phyloP scores from a whole-genome alignment of 2,888 invertebrate genomes.

The Cryptus viduatorius region DNA sequence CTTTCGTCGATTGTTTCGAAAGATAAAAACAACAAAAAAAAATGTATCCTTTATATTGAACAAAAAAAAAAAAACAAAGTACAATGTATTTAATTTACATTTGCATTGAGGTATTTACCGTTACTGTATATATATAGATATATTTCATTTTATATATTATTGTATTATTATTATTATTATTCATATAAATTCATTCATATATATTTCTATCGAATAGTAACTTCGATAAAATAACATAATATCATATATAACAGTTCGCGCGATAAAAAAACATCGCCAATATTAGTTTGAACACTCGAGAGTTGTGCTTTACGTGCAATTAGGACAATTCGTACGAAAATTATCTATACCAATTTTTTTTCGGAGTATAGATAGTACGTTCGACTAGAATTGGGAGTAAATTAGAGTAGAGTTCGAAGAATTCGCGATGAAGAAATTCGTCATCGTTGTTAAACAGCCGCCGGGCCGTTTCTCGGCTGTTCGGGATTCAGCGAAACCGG shows the following conservation, averaged over 20 bases:
- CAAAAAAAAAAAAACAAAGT: slow-evolving; percentile 11
- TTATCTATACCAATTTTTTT: slow-evolving; percentile 3
- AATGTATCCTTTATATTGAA: slow-evolving; percentile 9
- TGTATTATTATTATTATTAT: background rate
- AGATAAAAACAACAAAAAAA: background rate
- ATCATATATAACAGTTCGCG: slow-evolving; percentile 48
- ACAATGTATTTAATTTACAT: background rate
- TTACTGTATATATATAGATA: background rate
- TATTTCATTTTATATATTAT: background rate
- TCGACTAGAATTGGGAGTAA: slow-evolving; percentile 63
- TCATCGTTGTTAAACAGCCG: slow-evolving; percentile 70
- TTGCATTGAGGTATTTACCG: background rate
- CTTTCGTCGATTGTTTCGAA: slow-evolving; percentile 11
- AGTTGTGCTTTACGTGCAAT: slow-evolving; percentile 5
- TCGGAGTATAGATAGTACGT: slow-evolving; percentile 1
- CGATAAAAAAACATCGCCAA: slow-evolving; percentile 23
- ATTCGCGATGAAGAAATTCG: slow-evolving; percentile 26
- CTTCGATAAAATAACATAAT: slow-evolving; percentile 51
- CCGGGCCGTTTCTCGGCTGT: slow-evolving; percentile 69
- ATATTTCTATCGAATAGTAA: slow-evolving; percentile 25
- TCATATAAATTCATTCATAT: background rate
- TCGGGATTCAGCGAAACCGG: slow-evolving; percentile 70
- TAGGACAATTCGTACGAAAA: slow-evolving; percentile 13
- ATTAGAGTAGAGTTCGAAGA: slow-evolving; percentile 25
- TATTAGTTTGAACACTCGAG: background rate